phyloP scores from a whole-genome alignment of 2,888 invertebrate genomes.

The Latheticus oryzae region DNA sequence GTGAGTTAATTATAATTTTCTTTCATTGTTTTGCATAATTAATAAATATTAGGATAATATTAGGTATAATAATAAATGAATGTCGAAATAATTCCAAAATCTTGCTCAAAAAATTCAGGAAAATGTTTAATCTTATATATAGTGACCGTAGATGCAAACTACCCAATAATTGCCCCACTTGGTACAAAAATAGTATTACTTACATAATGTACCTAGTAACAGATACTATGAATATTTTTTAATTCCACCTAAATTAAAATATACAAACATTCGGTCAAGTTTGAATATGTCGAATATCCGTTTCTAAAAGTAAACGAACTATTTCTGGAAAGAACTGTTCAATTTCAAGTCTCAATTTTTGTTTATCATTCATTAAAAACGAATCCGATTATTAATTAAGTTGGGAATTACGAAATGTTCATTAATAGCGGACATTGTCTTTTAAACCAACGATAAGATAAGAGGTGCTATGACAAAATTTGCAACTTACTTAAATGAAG shows the following conservation, averaged over 20 bases:
- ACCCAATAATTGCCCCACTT: too few relatives aligned
- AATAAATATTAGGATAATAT: too few relatives aligned
- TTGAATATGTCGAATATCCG: conserved; percentile 7
- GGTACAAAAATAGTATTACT: too few relatives aligned
- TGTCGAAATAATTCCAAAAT: too few relatives aligned
- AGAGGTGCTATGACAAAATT: conserved; percentile 8
- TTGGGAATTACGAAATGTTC: conserved; percentile 21
- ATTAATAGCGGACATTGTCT: conserved; percentile 26
- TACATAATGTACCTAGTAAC: too few relatives aligned
- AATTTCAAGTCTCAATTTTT: conserved; percentile 15
- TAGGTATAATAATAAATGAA: too few relatives aligned
- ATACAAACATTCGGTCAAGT: background rate
- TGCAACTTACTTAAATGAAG: conserved; percentile 6
- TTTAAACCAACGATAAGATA: conserved; percentile 23
- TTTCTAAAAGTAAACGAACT: conserved; percentile 17
- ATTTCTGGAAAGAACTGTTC: conserved; percentile 20
- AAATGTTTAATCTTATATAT: too few relatives aligned
- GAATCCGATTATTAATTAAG: conserved; percentile 13
- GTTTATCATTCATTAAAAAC: conserved; percentile 12
- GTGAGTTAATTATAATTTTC: conserved; percentile 32
- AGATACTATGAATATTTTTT: too few relatives aligned
- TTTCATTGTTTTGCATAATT: too few relatives aligned
- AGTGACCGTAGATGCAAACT: too few relatives aligned
- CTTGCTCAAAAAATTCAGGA: too few relatives aligned
- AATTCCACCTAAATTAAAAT: too few relatives aligned